Evolutionary conservation across 2,113 vertebrate species (phyloP).

Genomic region (Poicephalus meyeri): DNA sequence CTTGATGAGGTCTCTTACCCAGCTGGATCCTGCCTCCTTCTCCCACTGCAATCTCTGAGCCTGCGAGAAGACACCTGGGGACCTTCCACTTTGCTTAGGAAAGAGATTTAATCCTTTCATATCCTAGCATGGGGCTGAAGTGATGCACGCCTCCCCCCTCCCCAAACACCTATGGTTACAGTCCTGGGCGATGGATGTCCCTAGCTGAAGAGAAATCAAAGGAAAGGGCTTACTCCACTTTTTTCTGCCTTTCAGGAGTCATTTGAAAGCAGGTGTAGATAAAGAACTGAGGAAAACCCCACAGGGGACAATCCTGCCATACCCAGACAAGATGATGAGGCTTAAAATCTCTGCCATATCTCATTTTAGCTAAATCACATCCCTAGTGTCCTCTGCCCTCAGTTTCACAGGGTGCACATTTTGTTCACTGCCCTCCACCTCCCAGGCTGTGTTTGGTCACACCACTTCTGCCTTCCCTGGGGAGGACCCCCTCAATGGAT

Average conservation of each 20-base stretch:
- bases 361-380: background rate
- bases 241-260: background rate
- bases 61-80: conserved; percentile 53
- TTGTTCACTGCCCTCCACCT: rapidly evolving
- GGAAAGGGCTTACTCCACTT: conserved; percentile 1
- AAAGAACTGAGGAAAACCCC: conserved; percentile 15
- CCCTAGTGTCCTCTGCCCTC: background rate
- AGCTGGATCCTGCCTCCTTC: conserved; percentile 60
- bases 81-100: conserved; percentile 43
- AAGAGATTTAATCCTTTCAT: conserved; percentile 38
- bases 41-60: conserved; percentile 50
- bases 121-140: background rate
- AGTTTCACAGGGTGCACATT: background rate
- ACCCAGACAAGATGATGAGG: conserved; percentile 1
- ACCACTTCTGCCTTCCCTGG: background rate
- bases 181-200: background rate
- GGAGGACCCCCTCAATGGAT: background rate
- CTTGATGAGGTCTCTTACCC: conserved; percentile 63
- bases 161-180: background rate
- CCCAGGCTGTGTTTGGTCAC: background rate
- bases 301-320: background rate
- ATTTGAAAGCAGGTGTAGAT: conserved; percentile 28
- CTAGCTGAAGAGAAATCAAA: conserved; percentile 32
- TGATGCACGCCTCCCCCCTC: background rate
- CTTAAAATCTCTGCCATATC: background rate